Percentiles rank a stretch among this genome's conserved stretches.
These are phyloP conservation scores for Pseudorasbora parva DNA, from an alignment of 2,113 vertebrate species.

Conservation along the genomic window DNA sequence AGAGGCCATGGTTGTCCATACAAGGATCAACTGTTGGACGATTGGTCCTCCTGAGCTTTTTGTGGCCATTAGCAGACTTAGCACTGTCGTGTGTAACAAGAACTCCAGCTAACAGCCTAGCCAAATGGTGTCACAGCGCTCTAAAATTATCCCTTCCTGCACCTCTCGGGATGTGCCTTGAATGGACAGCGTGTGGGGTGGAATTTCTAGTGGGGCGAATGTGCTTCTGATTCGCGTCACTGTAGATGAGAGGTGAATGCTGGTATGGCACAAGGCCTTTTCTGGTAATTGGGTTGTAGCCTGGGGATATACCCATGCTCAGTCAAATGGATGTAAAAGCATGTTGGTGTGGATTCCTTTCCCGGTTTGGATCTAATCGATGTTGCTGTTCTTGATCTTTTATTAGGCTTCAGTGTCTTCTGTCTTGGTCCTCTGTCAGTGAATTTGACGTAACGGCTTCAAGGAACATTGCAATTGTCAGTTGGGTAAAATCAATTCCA, in stretches of 20 bases:
- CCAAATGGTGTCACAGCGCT: constrained; percentile 45
- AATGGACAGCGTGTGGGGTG: constrained; percentile 39
- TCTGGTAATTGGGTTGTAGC: constrained; percentile 64
- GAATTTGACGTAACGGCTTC: constrained; percentile 2
- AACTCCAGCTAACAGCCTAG: constrained; percentile 59
- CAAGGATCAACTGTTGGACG: constrained; percentile 68
- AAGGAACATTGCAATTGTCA: neutral
- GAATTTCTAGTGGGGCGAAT: constrained; percentile 40
- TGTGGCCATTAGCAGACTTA: constrained; percentile 59
- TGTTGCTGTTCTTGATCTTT: constrained; percentile 3
- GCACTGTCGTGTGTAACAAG: constrained; percentile 64
- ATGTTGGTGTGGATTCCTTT: constrained; percentile 38
- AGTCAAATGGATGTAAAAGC: constrained; percentile 35
- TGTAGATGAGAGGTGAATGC: constrained; percentile 28
- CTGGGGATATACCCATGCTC: neutral
- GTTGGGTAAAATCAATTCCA: neutral
- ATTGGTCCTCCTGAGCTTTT: constrained; percentile 50
- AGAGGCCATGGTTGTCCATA: constrained; percentile 68
- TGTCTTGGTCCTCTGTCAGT: neutral
- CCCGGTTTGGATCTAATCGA: constrained; percentile 47
- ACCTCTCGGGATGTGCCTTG: constrained; percentile 39
- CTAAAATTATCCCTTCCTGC: constrained; percentile 72
- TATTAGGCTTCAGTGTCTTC: constrained; percentile 1
- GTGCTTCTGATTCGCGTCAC: constrained; percentile 47
- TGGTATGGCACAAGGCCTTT: constrained; percentile 63